phyloP scores from a whole-genome alignment of 2,888 invertebrate genomes.

The Phengaris alcon region DNA sequence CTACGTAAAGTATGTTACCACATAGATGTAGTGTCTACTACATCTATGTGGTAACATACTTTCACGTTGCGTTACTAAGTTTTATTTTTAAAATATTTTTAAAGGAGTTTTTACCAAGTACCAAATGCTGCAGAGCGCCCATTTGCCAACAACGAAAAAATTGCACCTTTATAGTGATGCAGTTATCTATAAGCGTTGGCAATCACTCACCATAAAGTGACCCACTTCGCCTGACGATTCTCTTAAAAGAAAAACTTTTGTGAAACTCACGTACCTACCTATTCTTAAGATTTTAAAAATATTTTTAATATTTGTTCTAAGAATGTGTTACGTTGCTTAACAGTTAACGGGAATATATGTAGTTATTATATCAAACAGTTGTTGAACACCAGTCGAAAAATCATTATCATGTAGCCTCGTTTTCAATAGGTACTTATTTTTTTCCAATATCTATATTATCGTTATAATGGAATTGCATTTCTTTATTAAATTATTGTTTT shows the following conservation, averaged over 20 bases:
- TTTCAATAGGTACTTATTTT: neutral
- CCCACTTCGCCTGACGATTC: slow-evolving; percentile 1
- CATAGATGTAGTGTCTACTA: too few species aligned
- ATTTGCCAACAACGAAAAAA: slow-evolving; percentile 8
- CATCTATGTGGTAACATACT: too few species aligned
- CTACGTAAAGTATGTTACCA: too few species aligned
- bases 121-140: slow-evolving; percentile 14
- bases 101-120: neutral
- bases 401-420: neutral
- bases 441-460: slow-evolving; percentile 25
- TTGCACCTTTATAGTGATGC: slow-evolving; percentile 9
- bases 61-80: neutral
- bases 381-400: too few species aligned
- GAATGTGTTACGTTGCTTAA: too few species aligned
- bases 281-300: too few species aligned
- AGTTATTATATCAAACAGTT: too few species aligned
- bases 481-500: slow-evolving; percentile 40
- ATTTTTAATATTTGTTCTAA: too few species aligned
- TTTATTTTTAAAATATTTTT: neutral
- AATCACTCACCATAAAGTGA: slow-evolving; percentile 12
- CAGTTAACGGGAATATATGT: too few species aligned
- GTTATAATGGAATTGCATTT: slow-evolving; percentile 29
- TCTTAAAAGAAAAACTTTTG: neutral
- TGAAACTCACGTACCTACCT: neutral
- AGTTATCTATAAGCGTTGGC: slow-evolving; percentile 20